A percentile compares a stretch with the other conserved stretches of the same genome.
Conservation (phyloP, 2,888 invertebrate species). For the Diarsia dahlii region DNA sequence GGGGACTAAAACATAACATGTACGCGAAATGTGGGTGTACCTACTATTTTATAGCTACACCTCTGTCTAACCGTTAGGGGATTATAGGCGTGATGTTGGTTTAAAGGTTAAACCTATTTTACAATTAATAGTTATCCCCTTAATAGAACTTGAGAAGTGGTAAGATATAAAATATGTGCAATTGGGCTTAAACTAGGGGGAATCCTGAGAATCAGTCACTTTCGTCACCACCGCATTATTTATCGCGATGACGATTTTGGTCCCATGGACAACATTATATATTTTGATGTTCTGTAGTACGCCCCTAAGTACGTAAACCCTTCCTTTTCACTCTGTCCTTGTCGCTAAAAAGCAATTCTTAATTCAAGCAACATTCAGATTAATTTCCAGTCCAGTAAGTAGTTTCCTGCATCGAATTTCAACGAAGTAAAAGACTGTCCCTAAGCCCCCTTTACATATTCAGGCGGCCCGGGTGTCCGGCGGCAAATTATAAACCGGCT, state of each 20-base stretch:
- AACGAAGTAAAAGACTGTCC: neutral
- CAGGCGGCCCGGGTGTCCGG: neutral
- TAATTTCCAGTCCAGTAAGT: constrained; percentile 18
- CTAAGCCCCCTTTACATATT: neutral
- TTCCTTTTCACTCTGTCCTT: neutral
- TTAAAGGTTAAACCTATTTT: too few species aligned
- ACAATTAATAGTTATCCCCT: too few species aligned
- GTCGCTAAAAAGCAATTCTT: neutral
- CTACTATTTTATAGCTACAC: too few species aligned
- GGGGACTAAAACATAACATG: too few species aligned
- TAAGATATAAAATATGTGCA: too few species aligned
- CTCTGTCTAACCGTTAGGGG: too few species aligned
- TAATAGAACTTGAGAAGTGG: too few species aligned
- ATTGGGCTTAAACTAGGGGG: too few species aligned
- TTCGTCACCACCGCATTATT: too few species aligned
- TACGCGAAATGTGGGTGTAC: too few species aligned
- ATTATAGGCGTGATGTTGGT: too few species aligned
- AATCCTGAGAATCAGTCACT: too few species aligned
- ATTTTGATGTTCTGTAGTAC: neutral
- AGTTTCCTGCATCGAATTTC: constrained; percentile 1
- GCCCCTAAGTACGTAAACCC: neutral
- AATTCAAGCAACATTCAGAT: neutral
- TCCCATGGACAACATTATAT: neutral
- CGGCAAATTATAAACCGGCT: neutral
- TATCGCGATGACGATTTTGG: neutral